Conservation (phyloP, 2,888 invertebrate species). For the Megamerina dolium region DNA sequence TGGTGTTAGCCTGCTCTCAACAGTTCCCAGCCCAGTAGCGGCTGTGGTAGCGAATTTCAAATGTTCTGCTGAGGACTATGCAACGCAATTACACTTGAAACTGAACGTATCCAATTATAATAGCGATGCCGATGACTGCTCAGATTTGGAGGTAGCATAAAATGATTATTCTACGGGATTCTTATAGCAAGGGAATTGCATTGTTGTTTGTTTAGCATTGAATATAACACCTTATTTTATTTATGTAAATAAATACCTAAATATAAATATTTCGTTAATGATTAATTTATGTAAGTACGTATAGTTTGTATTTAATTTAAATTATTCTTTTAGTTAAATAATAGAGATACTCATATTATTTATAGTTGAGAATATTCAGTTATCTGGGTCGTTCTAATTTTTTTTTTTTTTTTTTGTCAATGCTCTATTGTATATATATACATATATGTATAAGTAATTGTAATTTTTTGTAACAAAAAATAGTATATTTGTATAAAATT, state of each 20-base stretch:
- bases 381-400: too few relatives aligned
- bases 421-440: too few relatives aligned
- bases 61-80: constrained; percentile 43
- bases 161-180: too few relatives aligned
- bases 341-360: too few relatives aligned
- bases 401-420: too few relatives aligned
- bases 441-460: background rate
- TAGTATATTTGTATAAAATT: too few relatives aligned
- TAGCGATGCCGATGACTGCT: constrained; percentile 67
- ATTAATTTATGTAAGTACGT: constrained; percentile 5
- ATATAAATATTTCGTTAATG: too few relatives aligned
- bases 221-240: background rate
- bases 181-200: background rate
- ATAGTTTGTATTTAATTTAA: constrained; percentile 6
- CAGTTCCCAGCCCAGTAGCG: constrained; percentile 11
- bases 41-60: constrained; percentile 30
- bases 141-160: constrained; percentile 76
- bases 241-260: too few relatives aligned
- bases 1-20: constrained; percentile 39
- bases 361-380: too few relatives aligned
- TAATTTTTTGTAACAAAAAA: background rate
- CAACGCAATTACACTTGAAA: constrained; percentile 43
- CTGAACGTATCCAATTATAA: too few relatives aligned
- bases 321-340: constrained; percentile 1
- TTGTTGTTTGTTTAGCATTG: constrained; percentile 1